Base-by-base conservation (phyloP, 2,113 vertebrate genomes). In the Trinectes maculatus region DNA sequence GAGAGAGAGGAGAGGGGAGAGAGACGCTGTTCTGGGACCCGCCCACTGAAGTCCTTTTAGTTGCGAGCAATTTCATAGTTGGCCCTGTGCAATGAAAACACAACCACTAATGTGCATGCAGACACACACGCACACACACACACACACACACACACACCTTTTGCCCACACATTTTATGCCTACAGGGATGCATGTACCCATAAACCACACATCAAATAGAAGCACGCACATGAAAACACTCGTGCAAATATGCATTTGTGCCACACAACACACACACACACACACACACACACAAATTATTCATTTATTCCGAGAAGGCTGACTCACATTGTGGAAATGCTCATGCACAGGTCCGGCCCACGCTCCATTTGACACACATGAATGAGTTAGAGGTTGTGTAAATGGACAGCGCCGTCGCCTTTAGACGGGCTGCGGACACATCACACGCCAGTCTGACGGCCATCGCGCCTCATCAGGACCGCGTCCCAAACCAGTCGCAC, bases 251-350 rank as follows among this genome's bases (percentile, higher is more conserved):
- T 68, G 58, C 22, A 34, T 31, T 34, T 42, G 19, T 21, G 6
- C 40, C 44, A 43, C 1, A 19, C 1, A 60, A 33, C 26, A 47
- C 52, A 33, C 26, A 12, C 42, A 57, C 44, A 48, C 54, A 57
- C n/a, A 24, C 39, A 64, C 29, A 42, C 44, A 43, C 40, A 55
- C 31, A 28, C 8, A 68, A 78, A 53, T 73, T 75, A 75, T 85
- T 79, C 37, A 81, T 80, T n/a, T 77, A 72, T 81, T 72, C 71
- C 55, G 37, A 42, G 44, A n/a, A 31, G 65, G 48, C 56, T 76
- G 72, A 78, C 24, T 83, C 80, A 59, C 63, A 66, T 66, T 70
- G 69, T 53, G 54, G 68, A 79, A 81, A 64, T 67, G 26, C 40
- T 72, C 48, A 16, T 21, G 33, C 34, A 58, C 61, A 1, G 47